Conservation (phyloP, 2,113 vertebrate species). For the Mungos mungo region DNA sequence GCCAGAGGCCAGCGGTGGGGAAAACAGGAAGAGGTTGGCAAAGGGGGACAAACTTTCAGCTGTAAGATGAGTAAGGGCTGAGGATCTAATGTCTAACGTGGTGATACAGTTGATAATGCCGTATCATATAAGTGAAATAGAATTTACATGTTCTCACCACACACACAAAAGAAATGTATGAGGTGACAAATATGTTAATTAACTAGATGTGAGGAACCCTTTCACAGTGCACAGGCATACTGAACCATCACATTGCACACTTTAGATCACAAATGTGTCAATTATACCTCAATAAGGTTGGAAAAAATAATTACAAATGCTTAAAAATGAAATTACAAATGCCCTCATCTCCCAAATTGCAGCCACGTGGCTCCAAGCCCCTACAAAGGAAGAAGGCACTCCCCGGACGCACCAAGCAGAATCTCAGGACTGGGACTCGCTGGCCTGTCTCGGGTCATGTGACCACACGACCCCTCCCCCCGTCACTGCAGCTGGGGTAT, state of each 20-base stretch:
- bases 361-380: too few relatives aligned
- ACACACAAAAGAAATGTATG: neutral
- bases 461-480: neutral
- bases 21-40: neutral
- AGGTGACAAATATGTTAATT: neutral
- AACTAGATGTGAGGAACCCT: neutral
- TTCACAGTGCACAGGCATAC: rapidly evolving
- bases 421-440: neutral
- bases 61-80: too few relatives aligned
- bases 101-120: rapidly evolving
- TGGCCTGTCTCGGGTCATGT: neutral
- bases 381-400: neutral
- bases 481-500: rapidly evolving
- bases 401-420: too few relatives aligned
- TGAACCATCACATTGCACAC: neutral
- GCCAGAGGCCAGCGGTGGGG: neutral
- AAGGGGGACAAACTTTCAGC: neutral
- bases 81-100: rapidly evolving
- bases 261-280: neutral
- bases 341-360: neutral
- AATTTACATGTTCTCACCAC: neutral
- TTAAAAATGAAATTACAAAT: neutral
- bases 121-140: neutral
- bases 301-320: neutral
- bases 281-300: neutral